Evolutionary conservation across 1,140 invertebrate species (phyloP).

Genomic region (Calliopsis andreniformis): DNA sequence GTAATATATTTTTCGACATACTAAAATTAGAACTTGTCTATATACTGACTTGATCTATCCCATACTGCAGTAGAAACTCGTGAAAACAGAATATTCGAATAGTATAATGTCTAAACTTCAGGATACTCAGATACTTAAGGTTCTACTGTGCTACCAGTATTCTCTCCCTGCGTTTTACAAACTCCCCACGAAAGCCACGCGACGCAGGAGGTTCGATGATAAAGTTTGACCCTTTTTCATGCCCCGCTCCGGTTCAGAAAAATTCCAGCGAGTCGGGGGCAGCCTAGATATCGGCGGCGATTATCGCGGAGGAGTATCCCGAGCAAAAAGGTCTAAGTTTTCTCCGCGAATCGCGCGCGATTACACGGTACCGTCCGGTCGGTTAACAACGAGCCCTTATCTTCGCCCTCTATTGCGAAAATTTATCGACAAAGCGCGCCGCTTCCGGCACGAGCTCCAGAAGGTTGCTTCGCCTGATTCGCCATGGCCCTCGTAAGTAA

Average conservation of each 20-base stretch:
- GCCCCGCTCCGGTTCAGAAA: background rate
- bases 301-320: background rate
- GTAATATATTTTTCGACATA: too few relatives aligned
- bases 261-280: background rate
- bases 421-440: constrained; percentile 57
- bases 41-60: too few relatives aligned
- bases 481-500: constrained; percentile 54
- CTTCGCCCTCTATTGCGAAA: constrained; percentile 48
- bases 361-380: constrained; percentile 53
- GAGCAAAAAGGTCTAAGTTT: constrained; percentile 37
- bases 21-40: too few relatives aligned
- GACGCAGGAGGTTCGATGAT: background rate
- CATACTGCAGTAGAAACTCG: too few relatives aligned
- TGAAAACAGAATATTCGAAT: too few relatives aligned
- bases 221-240: background rate
- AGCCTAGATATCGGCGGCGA: background rate
- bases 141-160: too few relatives aligned
- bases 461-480: constrained; percentile 32
- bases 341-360: constrained; percentile 60
- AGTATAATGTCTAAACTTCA: too few relatives aligned
- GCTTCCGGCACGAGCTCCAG: constrained; percentile 62
- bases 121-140: too few relatives aligned
- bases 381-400: constrained; percentile 63
- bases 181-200: background rate
- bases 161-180: too few relatives aligned